A percentile compares a stretch with the other conserved stretches of the same genome.
Evolutionary conservation across 2,113 vertebrate species (phyloP).

Genomic region (Enhydra lutris): DNA sequence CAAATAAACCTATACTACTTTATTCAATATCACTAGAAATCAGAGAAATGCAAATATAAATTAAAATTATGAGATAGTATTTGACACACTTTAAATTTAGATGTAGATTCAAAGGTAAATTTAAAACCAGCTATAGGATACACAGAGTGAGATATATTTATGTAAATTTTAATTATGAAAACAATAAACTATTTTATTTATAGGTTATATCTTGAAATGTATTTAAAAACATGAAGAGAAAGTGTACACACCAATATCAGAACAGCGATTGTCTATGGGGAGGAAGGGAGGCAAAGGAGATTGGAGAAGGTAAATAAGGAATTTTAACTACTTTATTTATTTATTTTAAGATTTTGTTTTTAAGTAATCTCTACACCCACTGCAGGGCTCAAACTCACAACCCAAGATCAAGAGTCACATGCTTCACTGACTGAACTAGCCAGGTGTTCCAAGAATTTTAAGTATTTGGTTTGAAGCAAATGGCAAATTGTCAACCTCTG

Average conservation of each 20-base stretch:
- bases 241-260: neutral
- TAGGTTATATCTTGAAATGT: neutral
- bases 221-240: neutral
- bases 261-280: neutral
- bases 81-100: neutral
- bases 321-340: neutral
- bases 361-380: neutral
- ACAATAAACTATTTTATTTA: neutral
- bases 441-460: neutral
- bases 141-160: neutral
- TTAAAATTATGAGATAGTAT: neutral
- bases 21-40: neutral
- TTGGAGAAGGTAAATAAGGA: neutral
- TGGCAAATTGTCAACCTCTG: neutral
- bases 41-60: neutral
- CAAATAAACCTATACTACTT: neutral
- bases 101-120: neutral
- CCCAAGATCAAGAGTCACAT: neutral
- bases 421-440: neutral
- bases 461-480: neutral
- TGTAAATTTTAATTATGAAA: neutral
- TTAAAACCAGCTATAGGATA: neutral
- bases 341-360: neutral
- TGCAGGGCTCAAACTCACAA: neutral
- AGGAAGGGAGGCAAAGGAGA: neutral